Base-by-base conservation (phyloP, 2,888 invertebrate species). In the Brachyptera putata region DNA sequence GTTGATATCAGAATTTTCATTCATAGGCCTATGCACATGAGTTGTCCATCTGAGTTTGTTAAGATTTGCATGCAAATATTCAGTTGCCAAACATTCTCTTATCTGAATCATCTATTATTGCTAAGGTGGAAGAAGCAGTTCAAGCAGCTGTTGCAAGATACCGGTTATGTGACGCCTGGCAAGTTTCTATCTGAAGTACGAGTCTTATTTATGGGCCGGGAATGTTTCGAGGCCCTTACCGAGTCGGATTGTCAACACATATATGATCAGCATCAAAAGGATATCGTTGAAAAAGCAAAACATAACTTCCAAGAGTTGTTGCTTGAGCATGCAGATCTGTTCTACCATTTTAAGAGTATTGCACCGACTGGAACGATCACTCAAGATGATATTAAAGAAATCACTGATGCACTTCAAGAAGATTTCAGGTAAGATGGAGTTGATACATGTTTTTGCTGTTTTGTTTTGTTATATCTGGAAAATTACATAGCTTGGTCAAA, bases 111-210 rank as follows among this genome's bases (percentile, higher is more conserved):
- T n/a, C n/a, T n/a, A n/a, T n/a, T n/a, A n/a, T n/a, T 58, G 65
- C 67, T 61, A 73, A 95, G 95, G 76, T 90, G 92, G 87, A 91
- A 93, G 74, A 89, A 91, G 71, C 93, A 95, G 73, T 97, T 97
- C 77, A 93, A 93, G 75, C 87, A 91, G 71, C 80, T 96, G 18
- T 79, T 97, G 58, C 92, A 94, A 74, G 95, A 95, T 74, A 95
- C 95, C 0, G 91, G 92, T 1, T 95, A 95, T 75, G 94, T 96
- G 26, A 95, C 94, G 0, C 94, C 95, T 1, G 96, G 96, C n/a
- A 95, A 95, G 76, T 87, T 89, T 68, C 76, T 96, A 65, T 86
- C 89, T 0, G 96, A 96, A 75, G 93, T 95, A 36, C 80, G 91
- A 56, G 91, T 95, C 2, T 79, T 95, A 61, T 89, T 97, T 71